Conservation (phyloP, 2,113 vertebrate genomes). For the Cairina moschata region DNA sequence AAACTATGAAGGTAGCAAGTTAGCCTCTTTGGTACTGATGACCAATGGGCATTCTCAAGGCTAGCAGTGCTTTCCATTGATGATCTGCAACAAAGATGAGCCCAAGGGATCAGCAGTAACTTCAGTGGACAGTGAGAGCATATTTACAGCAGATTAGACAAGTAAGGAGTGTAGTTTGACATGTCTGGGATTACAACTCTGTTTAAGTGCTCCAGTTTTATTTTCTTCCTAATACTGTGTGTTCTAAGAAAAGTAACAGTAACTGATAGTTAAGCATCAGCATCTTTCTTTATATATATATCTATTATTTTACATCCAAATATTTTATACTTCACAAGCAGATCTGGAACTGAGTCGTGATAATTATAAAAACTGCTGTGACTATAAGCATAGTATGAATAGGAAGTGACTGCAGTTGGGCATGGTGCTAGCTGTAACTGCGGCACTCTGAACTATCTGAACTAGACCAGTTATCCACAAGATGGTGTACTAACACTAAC, state of each 20-base stretch:
- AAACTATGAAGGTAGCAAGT: not conserved
- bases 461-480: slow-evolving; percentile 60
- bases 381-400: not conserved
- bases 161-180: not conserved
- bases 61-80: not conserved
- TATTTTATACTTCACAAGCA: not conserved
- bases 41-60: not conserved
- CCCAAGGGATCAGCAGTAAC: not conserved
- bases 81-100: not conserved
- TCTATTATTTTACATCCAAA: not conserved
- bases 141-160: not conserved
- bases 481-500: slow-evolving; percentile 73
- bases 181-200: not conserved
- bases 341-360: not conserved
- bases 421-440: not conserved
- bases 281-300: not conserved
- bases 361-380: not conserved
- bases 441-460: not conserved
- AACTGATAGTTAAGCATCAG: not conserved
- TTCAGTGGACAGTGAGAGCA: not conserved
- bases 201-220: not conserved
- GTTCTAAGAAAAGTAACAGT: not conserved
- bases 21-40: not conserved
- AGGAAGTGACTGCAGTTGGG: accelerated
- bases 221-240: not conserved